Evolutionary conservation across 2,113 vertebrate genomes (phyloP).

Genomic region (Leucosticte australis): DNA sequence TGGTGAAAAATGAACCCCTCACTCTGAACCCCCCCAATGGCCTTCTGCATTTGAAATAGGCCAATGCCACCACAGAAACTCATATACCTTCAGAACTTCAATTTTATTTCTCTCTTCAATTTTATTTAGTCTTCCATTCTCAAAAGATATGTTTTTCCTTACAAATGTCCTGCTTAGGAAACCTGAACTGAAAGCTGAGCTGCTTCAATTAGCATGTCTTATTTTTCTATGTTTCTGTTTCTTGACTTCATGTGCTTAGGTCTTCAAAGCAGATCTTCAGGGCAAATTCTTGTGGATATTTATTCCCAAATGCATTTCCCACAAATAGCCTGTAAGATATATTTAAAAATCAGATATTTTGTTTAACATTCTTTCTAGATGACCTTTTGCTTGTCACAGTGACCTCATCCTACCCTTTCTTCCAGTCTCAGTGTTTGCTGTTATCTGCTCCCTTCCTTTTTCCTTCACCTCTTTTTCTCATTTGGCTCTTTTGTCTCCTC

Average conservation of each 20-base stretch:
- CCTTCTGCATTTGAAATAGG: not conserved
- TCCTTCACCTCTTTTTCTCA: not conserved
- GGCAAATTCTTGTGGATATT: conserved; percentile 62
- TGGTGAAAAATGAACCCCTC: not conserved
- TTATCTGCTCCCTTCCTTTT: conserved; percentile 7
- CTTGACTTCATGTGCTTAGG: conserved; percentile 21
- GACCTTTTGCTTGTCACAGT: not conserved
- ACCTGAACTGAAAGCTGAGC: not conserved
- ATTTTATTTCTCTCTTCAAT: not conserved
- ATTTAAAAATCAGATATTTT: conserved; percentile 59
- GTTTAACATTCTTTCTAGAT: conserved; percentile 41
- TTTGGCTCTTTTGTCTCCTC: not conserved
- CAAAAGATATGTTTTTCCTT: not conserved
- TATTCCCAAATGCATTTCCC: conserved; percentile 40
- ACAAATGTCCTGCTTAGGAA: not conserved
- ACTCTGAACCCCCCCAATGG: not conserved
- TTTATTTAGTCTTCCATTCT: not conserved
- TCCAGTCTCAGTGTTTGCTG: not conserved
- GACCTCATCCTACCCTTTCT: conserved; percentile 20
- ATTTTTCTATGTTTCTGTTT: not conserved
- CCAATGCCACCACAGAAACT: not conserved
- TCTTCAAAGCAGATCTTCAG: conserved; percentile 54
- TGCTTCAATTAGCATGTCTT: not conserved
- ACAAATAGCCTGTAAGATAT: conserved; percentile 42
- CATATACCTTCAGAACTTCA: not conserved